Conservation (phyloP, 1,140 invertebrate genomes). For the Lasioglossum albipes region DNA sequence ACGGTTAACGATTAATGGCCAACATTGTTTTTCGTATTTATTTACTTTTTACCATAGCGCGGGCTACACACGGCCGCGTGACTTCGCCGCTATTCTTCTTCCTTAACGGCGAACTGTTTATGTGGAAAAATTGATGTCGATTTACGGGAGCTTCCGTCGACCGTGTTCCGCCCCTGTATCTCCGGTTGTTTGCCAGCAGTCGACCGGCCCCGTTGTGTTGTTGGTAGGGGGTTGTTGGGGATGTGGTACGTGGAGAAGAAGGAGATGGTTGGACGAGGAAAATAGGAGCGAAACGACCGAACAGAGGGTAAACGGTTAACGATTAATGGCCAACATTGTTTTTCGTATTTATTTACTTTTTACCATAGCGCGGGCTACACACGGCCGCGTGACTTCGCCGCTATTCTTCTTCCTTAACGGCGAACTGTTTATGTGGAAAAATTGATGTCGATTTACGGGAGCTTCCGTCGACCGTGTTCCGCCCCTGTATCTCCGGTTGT, state of each 20-base stretch:
- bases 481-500: neutral
- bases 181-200: neutral
- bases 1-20: slow-evolving; percentile 32
- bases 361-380: neutral
- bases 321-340: slow-evolving; percentile 37
- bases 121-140: slow-evolving; percentile 22
- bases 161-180: no score
- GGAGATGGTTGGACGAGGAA: neutral
- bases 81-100: neutral
- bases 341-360: slow-evolving; percentile 33
- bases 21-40: slow-evolving; percentile 29
- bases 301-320: slow-evolving; percentile 4
- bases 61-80: neutral
- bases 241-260: neutral
- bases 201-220: no score
- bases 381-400: neutral
- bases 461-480: neutral
- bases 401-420: neutral
- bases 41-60: slow-evolving; percentile 22
- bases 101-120: neutral
- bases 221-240: neutral
- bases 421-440: slow-evolving; percentile 23
- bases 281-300: slow-evolving; percentile 15
- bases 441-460: slow-evolving; percentile 18
- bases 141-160: neutral